Percentiles rank a stretch among this genome's conserved stretches.
Conservation (phyloP, 2,113 vertebrate genomes). For the Sylvietta virens region DNA sequence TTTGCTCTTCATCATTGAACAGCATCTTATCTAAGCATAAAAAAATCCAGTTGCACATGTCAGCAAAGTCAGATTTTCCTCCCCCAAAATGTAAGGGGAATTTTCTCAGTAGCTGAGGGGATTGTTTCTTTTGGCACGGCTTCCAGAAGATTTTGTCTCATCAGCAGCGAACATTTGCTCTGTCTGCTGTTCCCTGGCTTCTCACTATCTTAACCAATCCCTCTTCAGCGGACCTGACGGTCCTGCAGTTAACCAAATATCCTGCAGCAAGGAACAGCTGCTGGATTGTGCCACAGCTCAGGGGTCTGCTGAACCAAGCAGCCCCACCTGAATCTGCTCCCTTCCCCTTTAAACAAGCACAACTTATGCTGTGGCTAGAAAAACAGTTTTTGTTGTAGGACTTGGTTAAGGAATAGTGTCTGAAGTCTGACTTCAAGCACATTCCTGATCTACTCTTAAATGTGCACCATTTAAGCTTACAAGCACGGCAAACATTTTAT, state of each 20-base stretch:
- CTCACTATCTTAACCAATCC: background rate
- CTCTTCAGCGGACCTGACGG: background rate
- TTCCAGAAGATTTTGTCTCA: background rate
- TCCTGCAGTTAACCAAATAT: background rate
- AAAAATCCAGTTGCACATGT: background rate
- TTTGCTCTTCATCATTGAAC: background rate
- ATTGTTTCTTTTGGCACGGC: background rate
- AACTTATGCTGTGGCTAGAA: background rate
- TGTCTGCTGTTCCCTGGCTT: background rate
- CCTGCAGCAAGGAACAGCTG: background rate
- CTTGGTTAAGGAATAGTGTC: background rate
- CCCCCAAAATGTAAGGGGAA: background rate
- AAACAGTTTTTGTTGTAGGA: background rate
- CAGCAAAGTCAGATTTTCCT: background rate
- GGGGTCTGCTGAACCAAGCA: background rate
- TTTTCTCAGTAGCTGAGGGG: conserved; percentile 15
- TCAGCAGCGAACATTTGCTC: background rate
- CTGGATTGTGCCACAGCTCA: background rate
- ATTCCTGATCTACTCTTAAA: background rate
- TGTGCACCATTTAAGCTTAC: background rate
- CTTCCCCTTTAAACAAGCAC: background rate
- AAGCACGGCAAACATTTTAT: background rate
- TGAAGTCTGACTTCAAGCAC: background rate
- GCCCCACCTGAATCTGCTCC: background rate
- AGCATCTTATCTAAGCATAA: background rate